Evolutionary conservation across 2,888 invertebrate species (phyloP), one percentile per base, ranked within the genome.

Genomic region (Tinea trinotella): DNA sequence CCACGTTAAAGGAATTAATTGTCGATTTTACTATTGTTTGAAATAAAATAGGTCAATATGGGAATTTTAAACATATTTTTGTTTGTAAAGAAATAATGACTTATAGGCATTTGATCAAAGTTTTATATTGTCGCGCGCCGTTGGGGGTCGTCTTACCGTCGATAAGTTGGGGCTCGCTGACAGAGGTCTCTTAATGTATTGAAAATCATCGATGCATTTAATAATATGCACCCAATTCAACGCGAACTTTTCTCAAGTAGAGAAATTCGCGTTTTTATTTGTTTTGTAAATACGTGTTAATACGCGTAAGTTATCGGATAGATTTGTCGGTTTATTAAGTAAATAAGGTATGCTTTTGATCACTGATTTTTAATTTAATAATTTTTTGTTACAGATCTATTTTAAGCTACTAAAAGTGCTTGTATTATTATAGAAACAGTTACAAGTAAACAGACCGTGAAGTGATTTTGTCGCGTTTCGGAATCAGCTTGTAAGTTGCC

Each of bases 71-170:
- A 69, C 71, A 71, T 68, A 68, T 15, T 70, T 65, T 72, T 69
- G 70, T 70, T 69, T 64, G 62, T n/a, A n/a, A n/a, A n/a, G n/a
- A 76, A 70, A 46, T 46, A 19, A 46, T 46, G 76, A 76, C 70
- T 76, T 82, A 83, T 84, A 83, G 80, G 82, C 82, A 81, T 73
- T 79, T 74, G 81, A 76, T 84, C 83, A 81, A 84, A 84, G 83
- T 73, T 66, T 64, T 57, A 67, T 65, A 62, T 71, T 72, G 67
- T 69, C n/a, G 30, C 61, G 57, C 66, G 56, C 74, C 54, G 46
- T 65, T 65, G 74, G 78, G 76, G 78, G 75, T 65, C 69, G 18
- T 19, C 46, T 46, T 46, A 60, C 58, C 58, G 56, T 61, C 68
- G 67, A 67, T 24, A 24, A 9, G 24, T 24, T 7, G 40, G 35